These are phyloP conservation scores for Festucalex cinctus DNA, from an alignment of 2,113 vertebrate species.

Conservation along the genomic window DNA sequence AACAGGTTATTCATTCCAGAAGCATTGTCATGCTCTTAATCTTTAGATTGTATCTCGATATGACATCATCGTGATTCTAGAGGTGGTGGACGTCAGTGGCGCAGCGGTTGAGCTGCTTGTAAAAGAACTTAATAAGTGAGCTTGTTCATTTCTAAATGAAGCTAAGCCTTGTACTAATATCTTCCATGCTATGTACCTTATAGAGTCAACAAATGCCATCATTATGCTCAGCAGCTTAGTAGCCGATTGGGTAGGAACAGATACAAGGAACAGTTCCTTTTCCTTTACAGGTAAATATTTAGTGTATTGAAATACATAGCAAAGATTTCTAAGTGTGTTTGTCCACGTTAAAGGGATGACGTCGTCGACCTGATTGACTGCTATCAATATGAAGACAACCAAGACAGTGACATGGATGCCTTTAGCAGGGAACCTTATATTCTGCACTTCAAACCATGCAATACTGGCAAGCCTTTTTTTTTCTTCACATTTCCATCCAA, in stretches of 20 bases:
- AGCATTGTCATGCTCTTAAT: neutral
- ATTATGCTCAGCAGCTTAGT: conserved; percentile 57
- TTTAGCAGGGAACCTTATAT: conserved; percentile 64
- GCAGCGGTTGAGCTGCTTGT: conserved; percentile 50
- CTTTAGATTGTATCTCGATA: conserved; percentile 65
- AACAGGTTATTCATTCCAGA: neutral
- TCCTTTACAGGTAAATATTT: conserved; percentile 58
- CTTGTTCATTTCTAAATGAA: neutral
- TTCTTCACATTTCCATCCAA: neutral
- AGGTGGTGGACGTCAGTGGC: conserved; percentile 62
- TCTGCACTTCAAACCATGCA: conserved; percentile 52
- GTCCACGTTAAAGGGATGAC: conserved; percentile 33
- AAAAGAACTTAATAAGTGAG: conserved; percentile 59
- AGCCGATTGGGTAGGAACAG: conserved; percentile 51
- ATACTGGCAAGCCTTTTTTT: conserved; percentile 24
- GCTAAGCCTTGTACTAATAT: neutral
- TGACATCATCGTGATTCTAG: conserved; percentile 67
- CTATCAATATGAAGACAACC: conserved; percentile 65
- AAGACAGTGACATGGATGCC: conserved; percentile 50
- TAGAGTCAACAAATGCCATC: conserved; percentile 50
- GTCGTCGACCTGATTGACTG: conserved; percentile 42
- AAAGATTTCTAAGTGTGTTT: neutral
- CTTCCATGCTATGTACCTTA: neutral
- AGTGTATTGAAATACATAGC: neutral
- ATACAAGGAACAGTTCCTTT: conserved; percentile 73